Conservation (phyloP, 2,888 invertebrate genomes). For the Rhyacophila evoluta region DNA sequence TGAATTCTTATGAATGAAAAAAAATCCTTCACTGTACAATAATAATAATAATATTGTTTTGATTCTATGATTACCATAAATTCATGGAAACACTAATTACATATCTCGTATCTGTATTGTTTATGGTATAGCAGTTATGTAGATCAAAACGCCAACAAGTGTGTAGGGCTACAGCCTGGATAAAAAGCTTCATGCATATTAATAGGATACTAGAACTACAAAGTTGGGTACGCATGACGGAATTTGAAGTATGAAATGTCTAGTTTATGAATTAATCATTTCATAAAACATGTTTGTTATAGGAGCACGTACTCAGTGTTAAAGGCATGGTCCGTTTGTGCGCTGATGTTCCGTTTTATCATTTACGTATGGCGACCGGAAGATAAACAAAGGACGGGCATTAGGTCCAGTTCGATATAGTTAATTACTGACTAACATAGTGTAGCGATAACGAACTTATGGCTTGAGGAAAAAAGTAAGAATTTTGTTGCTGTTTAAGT, state of each 20-base stretch:
- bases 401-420: background rate
- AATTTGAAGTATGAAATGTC: conserved; percentile 5
- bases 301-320: background rate
- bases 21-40: too few relatives aligned
- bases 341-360: background rate
- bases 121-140: background rate
- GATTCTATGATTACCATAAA: too few relatives aligned
- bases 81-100: too few relatives aligned
- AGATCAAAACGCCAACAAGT: background rate
- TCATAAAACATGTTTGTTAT: background rate
- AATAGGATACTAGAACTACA: background rate
- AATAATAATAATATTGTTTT: too few relatives aligned
- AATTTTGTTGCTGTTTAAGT: too few relatives aligned
- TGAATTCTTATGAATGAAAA: too few relatives aligned
- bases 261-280: conserved; percentile 15
- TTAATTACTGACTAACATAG: too few relatives aligned
- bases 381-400: background rate
- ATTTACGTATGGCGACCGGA: background rate
- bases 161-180: background rate
- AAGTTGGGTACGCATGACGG: conserved; percentile 14
- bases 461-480: too few relatives aligned
- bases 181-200: conserved; percentile 1
- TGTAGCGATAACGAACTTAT: too few relatives aligned
- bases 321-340: background rate
- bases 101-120: background rate